Base-by-base conservation (phyloP, 2,888 invertebrate genomes). In the Himalopsyche anomala region DNA sequence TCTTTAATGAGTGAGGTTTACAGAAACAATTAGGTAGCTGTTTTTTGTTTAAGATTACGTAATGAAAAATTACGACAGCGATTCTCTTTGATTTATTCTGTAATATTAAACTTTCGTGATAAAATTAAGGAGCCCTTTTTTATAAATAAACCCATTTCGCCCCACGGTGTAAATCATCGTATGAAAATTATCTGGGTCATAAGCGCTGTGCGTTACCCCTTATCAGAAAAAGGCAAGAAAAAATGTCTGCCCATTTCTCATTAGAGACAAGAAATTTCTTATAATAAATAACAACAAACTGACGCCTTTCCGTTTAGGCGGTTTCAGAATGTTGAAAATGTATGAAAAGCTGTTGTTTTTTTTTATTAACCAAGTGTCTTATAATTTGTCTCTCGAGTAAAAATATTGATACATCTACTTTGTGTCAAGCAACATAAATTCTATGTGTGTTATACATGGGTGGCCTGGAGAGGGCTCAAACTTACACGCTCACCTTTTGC, bases 151-250 rank as follows among this genome's bases (percentile, higher is more conserved):
- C 74, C 36, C 28, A 28, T 69, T 69, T 69, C 28, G 9, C 28
- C 38, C 36, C 74, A 12, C 36, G 74, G 74, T 74, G 74, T 74
- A 74, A 74, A 74, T 74, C 74, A 74, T 36, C 38, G 74, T 36
- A 74, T 74, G 74, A 74, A 74, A 74, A 74, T 74, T 74, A 74
- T 74, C 74, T 74, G 15, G 74, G 74, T 74, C 74, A 74, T 74
- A 74, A 74, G 74, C 28, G 36, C 19, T 74, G 74, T 74, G 38
- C 74, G 11, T 74, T 74, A 74, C 38, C 36, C 74, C 74, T 74
- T 74, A 74, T 74, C 74, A 74, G 74, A 74, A 74, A 74, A 74
- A 38, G 74, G 74, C 74, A 36, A 74, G 74, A 74, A 74, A 62
- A 38, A 74, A 74, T 74, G 74, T 28, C 74, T 36, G 36, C 74